Conservation (phyloP, 1,140 invertebrate genomes). For the Diplogasteroides magnus region DNA sequence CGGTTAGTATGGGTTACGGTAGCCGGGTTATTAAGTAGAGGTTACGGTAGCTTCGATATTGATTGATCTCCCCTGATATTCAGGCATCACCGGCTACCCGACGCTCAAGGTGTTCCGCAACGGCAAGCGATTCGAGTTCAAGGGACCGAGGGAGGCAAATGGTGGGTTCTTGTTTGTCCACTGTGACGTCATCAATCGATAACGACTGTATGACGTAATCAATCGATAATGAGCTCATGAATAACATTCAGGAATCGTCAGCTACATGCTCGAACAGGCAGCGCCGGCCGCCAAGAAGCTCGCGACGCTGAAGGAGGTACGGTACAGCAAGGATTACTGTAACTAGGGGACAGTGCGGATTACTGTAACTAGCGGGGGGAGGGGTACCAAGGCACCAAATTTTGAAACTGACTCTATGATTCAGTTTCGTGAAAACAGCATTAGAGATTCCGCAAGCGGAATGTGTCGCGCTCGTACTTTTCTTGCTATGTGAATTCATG, state of each 20-base stretch:
- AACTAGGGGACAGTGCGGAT: no score
- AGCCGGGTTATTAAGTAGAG: neutral
- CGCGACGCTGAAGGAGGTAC: conserved; percentile 48
- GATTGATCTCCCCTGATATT: no score
- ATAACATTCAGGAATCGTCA: conserved; percentile 56
- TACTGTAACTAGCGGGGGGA: no score
- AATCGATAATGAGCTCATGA: conserved; percentile 30
- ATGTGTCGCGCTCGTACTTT: no score
- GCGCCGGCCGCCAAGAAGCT: conserved; percentile 60
- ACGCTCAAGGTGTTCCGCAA: conserved; percentile 59
- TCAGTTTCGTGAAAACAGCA: no score
- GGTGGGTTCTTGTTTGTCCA: conserved; percentile 38
- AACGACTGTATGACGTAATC: conserved; percentile 30
- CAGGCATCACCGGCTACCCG: conserved; percentile 59
- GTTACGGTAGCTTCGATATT: no score
- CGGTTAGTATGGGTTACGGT: conserved; percentile 11
- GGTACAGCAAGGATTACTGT: no score
- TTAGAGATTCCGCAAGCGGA: no score
- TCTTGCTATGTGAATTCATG: no score
- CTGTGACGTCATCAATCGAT: neutral
- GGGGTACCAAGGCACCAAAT: neutral
- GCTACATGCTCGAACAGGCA: conserved; percentile 62
- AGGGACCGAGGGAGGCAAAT: conserved; percentile 59
- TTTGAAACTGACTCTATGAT: neutral
- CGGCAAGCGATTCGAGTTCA: conserved; percentile 60